These are phyloP conservation scores for Hyposmocoma kahamanoa DNA, from an alignment of 1,140 invertebrate genomes.

Conservation along the genomic window DNA sequence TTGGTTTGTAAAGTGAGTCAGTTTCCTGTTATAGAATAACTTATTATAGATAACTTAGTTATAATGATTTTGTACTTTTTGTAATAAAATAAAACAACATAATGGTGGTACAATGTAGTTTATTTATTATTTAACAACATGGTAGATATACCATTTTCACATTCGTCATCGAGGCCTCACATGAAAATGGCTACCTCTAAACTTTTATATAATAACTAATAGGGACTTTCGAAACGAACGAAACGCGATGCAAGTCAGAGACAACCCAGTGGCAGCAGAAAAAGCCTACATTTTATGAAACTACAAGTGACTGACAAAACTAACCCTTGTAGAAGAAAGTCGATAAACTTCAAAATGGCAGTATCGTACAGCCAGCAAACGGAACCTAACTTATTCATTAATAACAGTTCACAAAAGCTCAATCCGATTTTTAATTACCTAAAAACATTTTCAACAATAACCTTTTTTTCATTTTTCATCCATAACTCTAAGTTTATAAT, in stretches of 20 bases:
- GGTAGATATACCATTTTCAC: slow-evolving; percentile 71
- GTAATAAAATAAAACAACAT: slow-evolving; percentile 45
- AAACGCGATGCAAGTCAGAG: slow-evolving; percentile 58
- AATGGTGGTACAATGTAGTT: slow-evolving; percentile 74
- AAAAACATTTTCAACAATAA: slow-evolving; percentile 73
- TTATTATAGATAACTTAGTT: too few relatives aligned
- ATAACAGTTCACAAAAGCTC: slow-evolving; percentile 67
- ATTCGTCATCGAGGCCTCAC: slow-evolving; percentile 44
- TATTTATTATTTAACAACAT: slow-evolving; percentile 76
- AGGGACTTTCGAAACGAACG: slow-evolving; percentile 53
- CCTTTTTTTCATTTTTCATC: slow-evolving; percentile 50
- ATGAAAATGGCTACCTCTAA: slow-evolving; percentile 73
- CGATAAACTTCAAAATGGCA: slow-evolving; percentile 27
- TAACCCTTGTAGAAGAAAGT: slow-evolving; percentile 26
- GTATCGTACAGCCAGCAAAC: slow-evolving; percentile 31
- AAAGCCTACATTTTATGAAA: slow-evolving; percentile 43
- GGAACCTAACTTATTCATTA: slow-evolving; percentile 43
- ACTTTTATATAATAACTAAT: slow-evolving; percentile 71
- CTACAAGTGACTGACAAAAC: slow-evolving; percentile 36
- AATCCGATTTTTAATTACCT: slow-evolving; percentile 63
- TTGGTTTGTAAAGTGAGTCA: slow-evolving; percentile 11
- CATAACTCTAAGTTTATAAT: slow-evolving; percentile 65
- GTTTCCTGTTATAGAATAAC: too few relatives aligned
- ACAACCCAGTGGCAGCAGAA: slow-evolving; percentile 48
- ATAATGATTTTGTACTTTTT: slow-evolving; percentile 8